Conservation (phyloP, 2,888 invertebrate species). For the Allolobophora icterica region DNA sequence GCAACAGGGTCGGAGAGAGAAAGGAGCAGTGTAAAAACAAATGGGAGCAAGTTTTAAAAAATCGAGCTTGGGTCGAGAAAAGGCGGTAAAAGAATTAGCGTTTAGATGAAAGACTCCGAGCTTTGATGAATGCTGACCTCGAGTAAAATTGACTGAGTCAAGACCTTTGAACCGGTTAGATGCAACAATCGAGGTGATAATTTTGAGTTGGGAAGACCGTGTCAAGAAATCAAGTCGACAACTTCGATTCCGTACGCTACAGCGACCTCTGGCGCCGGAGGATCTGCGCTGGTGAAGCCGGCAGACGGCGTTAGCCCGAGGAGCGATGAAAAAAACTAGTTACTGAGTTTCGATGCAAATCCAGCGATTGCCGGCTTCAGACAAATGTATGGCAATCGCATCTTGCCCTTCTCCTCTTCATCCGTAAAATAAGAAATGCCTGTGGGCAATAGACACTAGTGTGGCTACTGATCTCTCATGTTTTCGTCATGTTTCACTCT, state of each 20-base stretch:
- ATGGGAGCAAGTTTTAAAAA: background rate
- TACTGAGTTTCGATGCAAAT: background rate
- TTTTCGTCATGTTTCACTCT: background rate
- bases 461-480: background rate
- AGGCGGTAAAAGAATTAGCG: too few species aligned
- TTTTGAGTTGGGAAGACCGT: background rate
- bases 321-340: slow-evolving; percentile 12
- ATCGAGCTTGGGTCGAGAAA: background rate
- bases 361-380: background rate
- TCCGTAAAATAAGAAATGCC: background rate
- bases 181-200: background rate
- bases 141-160: background rate
- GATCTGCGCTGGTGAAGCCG: background rate
- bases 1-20: background rate
- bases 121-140: background rate
- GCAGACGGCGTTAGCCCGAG: background rate
- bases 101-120: background rate
- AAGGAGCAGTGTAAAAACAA: background rate
- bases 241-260: background rate
- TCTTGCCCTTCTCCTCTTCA: background rate
- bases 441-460: background rate
- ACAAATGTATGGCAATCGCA: background rate
- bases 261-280: background rate
- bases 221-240: background rate
- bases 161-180: background rate